These are phyloP conservation scores for Sterna hirundo DNA, from an alignment of 2,113 vertebrate species.

Conservation along the genomic window DNA sequence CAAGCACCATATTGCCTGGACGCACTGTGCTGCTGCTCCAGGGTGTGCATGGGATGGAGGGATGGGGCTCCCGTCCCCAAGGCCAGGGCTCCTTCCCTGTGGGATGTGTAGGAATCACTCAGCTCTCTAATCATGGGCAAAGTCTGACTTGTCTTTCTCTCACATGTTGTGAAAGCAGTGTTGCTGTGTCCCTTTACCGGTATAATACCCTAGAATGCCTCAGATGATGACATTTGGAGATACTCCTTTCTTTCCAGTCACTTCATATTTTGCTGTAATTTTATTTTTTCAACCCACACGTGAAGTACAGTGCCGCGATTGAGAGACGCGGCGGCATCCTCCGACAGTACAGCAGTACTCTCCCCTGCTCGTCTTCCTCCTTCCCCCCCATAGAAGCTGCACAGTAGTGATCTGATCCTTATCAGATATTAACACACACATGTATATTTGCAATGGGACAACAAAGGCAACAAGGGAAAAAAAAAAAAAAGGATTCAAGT, in stretches of 20 bases:
- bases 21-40: background rate
- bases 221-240: background rate
- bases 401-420: background rate
- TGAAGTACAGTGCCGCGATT: no score
- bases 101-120: background rate
- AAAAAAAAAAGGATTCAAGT: background rate
- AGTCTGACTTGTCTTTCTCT: background rate
- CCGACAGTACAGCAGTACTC: background rate
- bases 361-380: background rate
- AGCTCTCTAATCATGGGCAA: background rate
- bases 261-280: background rate
- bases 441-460: background rate
- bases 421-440: background rate
- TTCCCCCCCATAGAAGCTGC: background rate
- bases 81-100: background rate
- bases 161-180: background rate
- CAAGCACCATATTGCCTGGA: background rate
- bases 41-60: background rate
- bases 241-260: background rate
- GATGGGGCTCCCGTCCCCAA: fast-evolving
- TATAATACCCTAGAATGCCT: background rate
- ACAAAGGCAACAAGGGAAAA: background rate
- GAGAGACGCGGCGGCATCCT: no score
- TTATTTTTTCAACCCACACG: background rate
- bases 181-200: background rate